Evolutionary conservation across 1,140 invertebrate species (phyloP).

Genomic region (Heliconius eleuchia): DNA sequence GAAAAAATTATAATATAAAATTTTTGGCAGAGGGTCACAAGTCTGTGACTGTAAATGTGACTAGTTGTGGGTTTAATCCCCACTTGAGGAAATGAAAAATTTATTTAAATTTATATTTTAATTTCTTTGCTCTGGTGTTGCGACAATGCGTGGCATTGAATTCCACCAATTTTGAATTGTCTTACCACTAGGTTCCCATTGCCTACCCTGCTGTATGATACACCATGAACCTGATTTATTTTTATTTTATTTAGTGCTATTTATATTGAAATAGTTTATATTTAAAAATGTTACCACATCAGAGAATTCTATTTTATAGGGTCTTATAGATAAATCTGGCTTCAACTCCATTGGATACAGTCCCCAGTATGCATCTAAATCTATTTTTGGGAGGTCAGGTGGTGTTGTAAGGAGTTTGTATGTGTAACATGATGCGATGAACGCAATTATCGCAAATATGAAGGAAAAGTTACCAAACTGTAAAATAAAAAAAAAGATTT

Average conservation of each 20-base stretch:
- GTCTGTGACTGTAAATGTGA: no score
- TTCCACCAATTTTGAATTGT: no score
- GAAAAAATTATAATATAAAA: slow-evolving; percentile 15
- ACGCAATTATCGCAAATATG: slow-evolving; percentile 28
- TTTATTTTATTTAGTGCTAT: no score
- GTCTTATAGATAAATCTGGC: slow-evolving; percentile 61
- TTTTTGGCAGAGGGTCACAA: no score
- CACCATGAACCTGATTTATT: no score
- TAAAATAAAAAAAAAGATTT: slow-evolving; percentile 22
- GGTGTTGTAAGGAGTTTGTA: slow-evolving; percentile 43
- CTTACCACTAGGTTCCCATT: no score
- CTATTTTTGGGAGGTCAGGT: slow-evolving; percentile 51
- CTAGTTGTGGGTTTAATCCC: no score
- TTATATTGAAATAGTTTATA: background rate
- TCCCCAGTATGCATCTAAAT: slow-evolving; percentile 68
- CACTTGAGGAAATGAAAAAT: no score
- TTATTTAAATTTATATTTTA: no score
- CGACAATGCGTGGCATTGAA: no score
- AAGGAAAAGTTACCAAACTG: slow-evolving; percentile 45
- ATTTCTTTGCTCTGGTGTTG: no score
- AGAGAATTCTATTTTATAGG: slow-evolving; percentile 68
- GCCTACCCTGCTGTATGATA: no score
- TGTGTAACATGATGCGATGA: slow-evolving; percentile 41
- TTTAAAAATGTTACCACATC: slow-evolving; percentile 56
- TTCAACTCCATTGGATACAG: slow-evolving; percentile 57